Percentiles rank a stretch among this genome's conserved stretches.
Conservation (phyloP, 2,797 vertebrate species). For the Pangasius sanitwongsei region DNA sequence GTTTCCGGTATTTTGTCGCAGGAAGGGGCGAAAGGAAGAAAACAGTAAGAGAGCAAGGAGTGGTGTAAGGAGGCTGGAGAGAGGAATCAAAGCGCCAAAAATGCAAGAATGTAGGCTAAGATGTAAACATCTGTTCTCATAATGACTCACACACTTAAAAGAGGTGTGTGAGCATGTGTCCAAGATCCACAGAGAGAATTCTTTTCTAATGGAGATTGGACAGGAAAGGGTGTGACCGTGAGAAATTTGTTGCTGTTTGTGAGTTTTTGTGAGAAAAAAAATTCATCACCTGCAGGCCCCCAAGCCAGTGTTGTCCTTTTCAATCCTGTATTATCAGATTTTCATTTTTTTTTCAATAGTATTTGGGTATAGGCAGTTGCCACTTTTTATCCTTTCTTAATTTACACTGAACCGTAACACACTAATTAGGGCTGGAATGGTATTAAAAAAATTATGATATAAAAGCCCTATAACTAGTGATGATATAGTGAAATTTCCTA, state of each 20-base stretch:
- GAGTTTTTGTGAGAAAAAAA: constrained; percentile 11
- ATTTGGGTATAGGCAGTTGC: neutral
- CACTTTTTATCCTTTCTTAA: neutral
- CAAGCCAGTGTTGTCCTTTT: neutral
- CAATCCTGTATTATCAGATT: neutral
- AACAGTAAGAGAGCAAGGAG: constrained; percentile 25
- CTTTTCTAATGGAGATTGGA: constrained; percentile 29
- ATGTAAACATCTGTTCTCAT: constrained; percentile 30
- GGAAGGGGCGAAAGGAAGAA: constrained; percentile 42
- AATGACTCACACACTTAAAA: constrained; percentile 11
- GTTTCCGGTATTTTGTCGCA: constrained; percentile 35
- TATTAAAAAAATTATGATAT: neutral
- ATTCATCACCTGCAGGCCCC: neutral
- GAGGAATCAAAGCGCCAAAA: constrained; percentile 32
- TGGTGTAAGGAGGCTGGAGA: constrained; percentile 8
- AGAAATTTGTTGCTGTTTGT: constrained; percentile 33
- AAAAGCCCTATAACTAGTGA: neutral
- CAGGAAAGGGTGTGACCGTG: constrained; percentile 34
- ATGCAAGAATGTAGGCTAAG: constrained; percentile 27
- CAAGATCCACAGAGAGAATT: constrained; percentile 19
- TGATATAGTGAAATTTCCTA: neutral
- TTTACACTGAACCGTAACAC: too few relatives aligned
- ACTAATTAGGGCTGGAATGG: neutral
- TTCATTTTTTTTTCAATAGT: neutral
- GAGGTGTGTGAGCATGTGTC: constrained; percentile 35